phyloP scores from a whole-genome alignment of 2,797 vertebrate species.

The Betta splendens region DNA sequence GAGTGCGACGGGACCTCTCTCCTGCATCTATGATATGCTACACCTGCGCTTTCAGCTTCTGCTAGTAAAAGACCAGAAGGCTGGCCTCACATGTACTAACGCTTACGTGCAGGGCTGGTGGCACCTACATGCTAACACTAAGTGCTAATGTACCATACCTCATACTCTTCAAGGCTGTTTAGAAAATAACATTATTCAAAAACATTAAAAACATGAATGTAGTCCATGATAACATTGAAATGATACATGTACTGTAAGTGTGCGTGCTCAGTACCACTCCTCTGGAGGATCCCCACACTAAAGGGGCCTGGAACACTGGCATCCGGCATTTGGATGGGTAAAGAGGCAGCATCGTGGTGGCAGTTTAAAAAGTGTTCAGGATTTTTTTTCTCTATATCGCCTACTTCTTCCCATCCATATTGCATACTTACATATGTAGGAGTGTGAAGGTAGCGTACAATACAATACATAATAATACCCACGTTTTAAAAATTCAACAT shows the following conservation, averaged over 20 bases:
- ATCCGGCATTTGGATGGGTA: slow-evolving; percentile 63
- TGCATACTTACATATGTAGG: slow-evolving; percentile 83
- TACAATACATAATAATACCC: slow-evolving; percentile 75
- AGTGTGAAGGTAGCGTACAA: slow-evolving; percentile 79
- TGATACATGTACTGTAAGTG: slow-evolving; percentile 68
- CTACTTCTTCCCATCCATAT: slow-evolving; percentile 77
- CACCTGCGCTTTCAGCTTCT: slow-evolving; percentile 64
- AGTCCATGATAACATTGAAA: slow-evolving; percentile 70
- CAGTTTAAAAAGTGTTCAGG: slow-evolving; percentile 67
- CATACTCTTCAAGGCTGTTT: slow-evolving; percentile 72
- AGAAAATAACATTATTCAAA: slow-evolving; percentile 68
- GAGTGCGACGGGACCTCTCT: slow-evolving; percentile 57
- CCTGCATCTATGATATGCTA: slow-evolving; percentile 75
- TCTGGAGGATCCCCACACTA: slow-evolving; percentile 53
- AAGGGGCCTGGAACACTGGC: slow-evolving; percentile 65
- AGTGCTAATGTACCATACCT: slow-evolving; percentile 85
- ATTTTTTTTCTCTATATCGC: slow-evolving; percentile 48
- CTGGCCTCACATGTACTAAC: slow-evolving; percentile 60
- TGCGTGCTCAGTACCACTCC: slow-evolving; percentile 63
- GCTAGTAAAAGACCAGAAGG: slow-evolving; percentile 63
- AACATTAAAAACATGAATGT: slow-evolving; percentile 73
- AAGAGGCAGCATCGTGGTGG: slow-evolving; percentile 80
- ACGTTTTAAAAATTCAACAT: slow-evolving; percentile 68
- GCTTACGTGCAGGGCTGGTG: slow-evolving; percentile 69
- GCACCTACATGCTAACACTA: slow-evolving; percentile 82